A percentile compares a stretch with the other conserved stretches of the same genome.
Conservation (phyloP, 1,140 invertebrate genomes). For the Glossosoma conforme region DNA sequence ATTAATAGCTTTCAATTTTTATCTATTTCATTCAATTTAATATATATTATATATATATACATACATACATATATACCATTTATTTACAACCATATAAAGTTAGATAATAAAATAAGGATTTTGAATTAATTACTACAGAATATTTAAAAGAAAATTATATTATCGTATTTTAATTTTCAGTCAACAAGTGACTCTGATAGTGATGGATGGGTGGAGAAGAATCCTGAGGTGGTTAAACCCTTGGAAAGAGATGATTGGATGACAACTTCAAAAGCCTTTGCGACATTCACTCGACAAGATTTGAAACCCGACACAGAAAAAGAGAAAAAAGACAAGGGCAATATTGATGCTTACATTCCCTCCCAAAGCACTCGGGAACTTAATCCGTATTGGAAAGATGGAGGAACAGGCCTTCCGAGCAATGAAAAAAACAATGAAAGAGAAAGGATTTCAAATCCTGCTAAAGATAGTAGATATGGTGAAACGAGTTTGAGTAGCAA, state of each 20-base stretch:
- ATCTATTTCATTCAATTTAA: too few relatives aligned
- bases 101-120: too few relatives aligned
- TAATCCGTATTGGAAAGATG: slow-evolving; percentile 91
- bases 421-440: not conserved
- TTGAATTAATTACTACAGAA: not conserved
- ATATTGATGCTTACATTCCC: slow-evolving; percentile 61
- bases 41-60: too few relatives aligned
- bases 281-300: slow-evolving; percentile 45
- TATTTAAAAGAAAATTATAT: not conserved
- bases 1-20: too few relatives aligned
- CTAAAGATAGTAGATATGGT: not conserved
- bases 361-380: slow-evolving; percentile 71
- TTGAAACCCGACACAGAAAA: slow-evolving; percentile 42
- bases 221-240: slow-evolving; percentile 4
- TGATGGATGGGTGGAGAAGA: slow-evolving; percentile 55
- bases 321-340: slow-evolving; percentile 47
- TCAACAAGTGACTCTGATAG: slow-evolving; percentile 27
- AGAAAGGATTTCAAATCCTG: not conserved
- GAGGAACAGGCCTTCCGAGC: slow-evolving; percentile 72
- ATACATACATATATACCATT: too few relatives aligned
- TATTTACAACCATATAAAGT: too few relatives aligned
- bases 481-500: too few relatives aligned
- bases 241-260: slow-evolving; percentile 52
- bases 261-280: slow-evolving; percentile 46
- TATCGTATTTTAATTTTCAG: slow-evolving; percentile 19